Base-by-base conservation (phyloP, 2,113 vertebrate genomes). In the Neoarius graeffei region DNA sequence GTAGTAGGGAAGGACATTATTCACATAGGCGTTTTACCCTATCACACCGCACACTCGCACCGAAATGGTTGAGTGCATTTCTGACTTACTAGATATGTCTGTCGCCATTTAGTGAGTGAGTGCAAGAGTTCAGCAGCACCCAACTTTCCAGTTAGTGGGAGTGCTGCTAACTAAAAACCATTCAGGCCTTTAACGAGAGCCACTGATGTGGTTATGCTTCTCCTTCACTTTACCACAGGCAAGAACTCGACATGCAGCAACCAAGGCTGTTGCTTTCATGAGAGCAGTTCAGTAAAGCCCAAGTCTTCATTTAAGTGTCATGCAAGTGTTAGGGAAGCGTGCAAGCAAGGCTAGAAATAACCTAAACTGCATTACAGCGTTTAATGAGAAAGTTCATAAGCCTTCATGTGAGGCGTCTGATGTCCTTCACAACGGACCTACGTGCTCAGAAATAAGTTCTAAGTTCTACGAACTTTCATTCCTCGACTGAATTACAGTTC, bases 161-260 rank as follows among this genome's bases (percentile, higher is more conserved):
- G 67, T 84, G 87, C 81, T 82, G 86, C 86, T 84, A 88, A 84
- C 81, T 83, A 35, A 88, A 88, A 84, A 76, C 62, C 87, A 79
- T 64, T 84, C 81, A 84, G 71, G 71, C 80, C 20, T 84, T 88
- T 84, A 88, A 88, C 71, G 50, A 88, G 87, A 84, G 59, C 20
- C 27, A 84, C 50, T 79, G 69, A 88, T 84, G 87, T 88, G 87
- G 81, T 84, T 66, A 17, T 50, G 81, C 81, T 77, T 42, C 73
- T 77, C n/a, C 81, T 88, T 76, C 57, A 83, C 82, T 83, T 83
- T 23, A 88, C 86, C 86, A 88, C 86, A 88, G 71, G 50, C 81
- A 54, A 88, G 57, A 77, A 84, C 69, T 54, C 35, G 8, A 77
- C 81, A 66, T 84, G 71, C 80, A 87, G 80, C 52, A 69, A 83